Evolutionary conservation across 2,113 vertebrate species (phyloP).

Genomic region (Clarias batrachus): DNA sequence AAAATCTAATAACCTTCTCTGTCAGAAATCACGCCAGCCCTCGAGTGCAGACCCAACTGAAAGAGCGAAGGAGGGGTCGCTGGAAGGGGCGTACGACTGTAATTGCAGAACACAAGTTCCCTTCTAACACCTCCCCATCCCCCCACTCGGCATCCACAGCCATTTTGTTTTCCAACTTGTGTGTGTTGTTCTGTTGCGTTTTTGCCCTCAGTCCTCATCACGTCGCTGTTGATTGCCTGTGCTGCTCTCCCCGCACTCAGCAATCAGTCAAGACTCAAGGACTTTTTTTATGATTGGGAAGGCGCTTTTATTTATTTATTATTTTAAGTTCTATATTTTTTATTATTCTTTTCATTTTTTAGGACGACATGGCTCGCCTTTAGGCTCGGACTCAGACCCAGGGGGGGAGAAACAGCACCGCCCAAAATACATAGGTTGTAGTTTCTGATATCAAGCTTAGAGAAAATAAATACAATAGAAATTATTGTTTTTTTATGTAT

Average conservation of each 20-base stretch:
- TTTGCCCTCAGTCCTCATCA: constrained; percentile 60
- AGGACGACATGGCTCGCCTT: neutral
- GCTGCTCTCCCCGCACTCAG: constrained; percentile 69
- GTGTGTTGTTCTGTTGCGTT: constrained; percentile 51
- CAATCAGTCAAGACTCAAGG: constrained; percentile 77
- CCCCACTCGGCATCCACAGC: constrained; percentile 62
- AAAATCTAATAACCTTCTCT: constrained; percentile 81
- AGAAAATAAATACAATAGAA: neutral
- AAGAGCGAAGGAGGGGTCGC: constrained; percentile 57
- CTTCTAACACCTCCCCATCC: constrained; percentile 51
- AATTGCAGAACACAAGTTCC: constrained; percentile 73
- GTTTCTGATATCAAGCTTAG: neutral
- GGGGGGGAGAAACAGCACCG: neutral
- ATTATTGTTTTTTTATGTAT: no score
- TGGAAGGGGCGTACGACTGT: constrained; percentile 58
- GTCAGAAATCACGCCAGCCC: constrained; percentile 74
- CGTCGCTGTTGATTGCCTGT: constrained; percentile 74
- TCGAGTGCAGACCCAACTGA: constrained; percentile 68
- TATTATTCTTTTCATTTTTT: neutral
- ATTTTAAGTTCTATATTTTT: neutral
- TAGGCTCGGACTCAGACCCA: neutral
- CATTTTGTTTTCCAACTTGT: constrained; percentile 59
- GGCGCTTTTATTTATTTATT: constrained; percentile 39
- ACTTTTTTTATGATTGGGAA: constrained; percentile 77
- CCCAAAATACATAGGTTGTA: neutral